Percentiles rank a stretch among this genome's conserved stretches.
Conservation (phyloP, 2,888 invertebrate genomes). For the Diplolepis rosae region DNA sequence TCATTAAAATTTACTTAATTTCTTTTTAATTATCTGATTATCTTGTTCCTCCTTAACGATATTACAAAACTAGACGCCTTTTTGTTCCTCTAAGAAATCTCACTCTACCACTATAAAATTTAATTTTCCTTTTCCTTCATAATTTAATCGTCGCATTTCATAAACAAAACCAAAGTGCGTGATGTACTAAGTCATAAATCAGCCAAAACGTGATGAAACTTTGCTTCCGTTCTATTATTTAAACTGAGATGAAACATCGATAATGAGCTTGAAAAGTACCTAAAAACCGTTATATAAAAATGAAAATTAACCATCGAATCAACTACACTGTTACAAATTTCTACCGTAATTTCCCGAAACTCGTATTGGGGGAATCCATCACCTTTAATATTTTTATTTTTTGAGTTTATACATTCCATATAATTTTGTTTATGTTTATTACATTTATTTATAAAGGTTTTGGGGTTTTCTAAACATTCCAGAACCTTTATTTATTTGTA, state of each 20-base stretch:
- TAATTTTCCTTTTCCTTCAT: not conserved
- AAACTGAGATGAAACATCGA: slow-evolving; percentile 18
- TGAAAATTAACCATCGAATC: not conserved
- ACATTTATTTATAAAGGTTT: too few relatives aligned
- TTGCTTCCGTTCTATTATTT: slow-evolving; percentile 38
- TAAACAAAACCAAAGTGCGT: not conserved
- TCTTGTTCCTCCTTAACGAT: too few relatives aligned
- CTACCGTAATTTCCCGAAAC: too few relatives aligned
- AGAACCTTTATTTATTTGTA: too few relatives aligned
- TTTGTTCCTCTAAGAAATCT: not conserved
- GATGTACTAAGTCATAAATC: not conserved
- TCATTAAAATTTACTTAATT: too few relatives aligned
- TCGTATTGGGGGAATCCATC: too few relatives aligned
- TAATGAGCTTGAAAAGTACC: not conserved
- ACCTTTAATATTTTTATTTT: too few relatives aligned
- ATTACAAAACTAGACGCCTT: not conserved
- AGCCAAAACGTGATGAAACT: not conserved
- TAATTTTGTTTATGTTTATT: too few relatives aligned
- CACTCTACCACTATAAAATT: not conserved
- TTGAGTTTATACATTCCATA: too few relatives aligned
- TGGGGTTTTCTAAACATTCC: too few relatives aligned
- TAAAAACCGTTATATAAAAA: not conserved
- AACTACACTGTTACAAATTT: too few relatives aligned
- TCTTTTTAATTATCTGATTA: too few relatives aligned
- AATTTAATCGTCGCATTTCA: not conserved